Base-by-base conservation (phyloP, 2,797 vertebrate species). In the Lycodopsis pacificus region DNA sequence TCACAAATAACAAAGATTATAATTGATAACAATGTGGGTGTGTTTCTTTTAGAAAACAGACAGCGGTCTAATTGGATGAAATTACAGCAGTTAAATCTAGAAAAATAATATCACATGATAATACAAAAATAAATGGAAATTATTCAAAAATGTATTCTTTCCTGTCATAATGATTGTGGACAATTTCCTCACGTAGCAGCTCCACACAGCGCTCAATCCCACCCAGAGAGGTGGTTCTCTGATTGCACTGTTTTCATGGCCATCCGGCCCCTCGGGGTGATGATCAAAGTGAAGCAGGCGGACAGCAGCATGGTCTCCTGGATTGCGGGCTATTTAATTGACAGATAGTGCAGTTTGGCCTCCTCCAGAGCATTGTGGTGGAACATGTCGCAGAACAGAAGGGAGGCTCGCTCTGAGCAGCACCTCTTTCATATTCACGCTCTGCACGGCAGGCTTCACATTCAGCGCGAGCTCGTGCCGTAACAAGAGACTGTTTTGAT, bases 301-400 rank as follows among this genome's bases (percentile, higher is more conserved):
- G 81, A 79, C 73, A 53, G 75, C 83, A 83, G 70, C 67, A 44
- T 77, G 80, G 30, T 19, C 61, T 70, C 86, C 56, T 71, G 80
- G 79, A 86, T 84, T 79, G 82, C 25, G 4, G 62, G 30, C 68
- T 57, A 54, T 80, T 86, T 88, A 87, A 83, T 82, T 82, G 85
- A 84, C 85, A 86, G 75, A 73, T 64, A 51, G 79, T 57, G 64
- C 65, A 66, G 81, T 63, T 56, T 67, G 78, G 56, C 17, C 73
- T 70, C 54, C 78, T 79, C 65, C 30, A 32, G 68, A 87, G 80
- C 76, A 64, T 65, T 48, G 76, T 56, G 70, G 61, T 64, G 42
- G 32, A 81, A 34, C 81, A 77, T 65, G 61, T 54, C 51, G 68
- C 73, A 76, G 22, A 78, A 72, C 53, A 76, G 70, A 77, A 66